A percentile compares a stretch with the other conserved stretches of the same genome.
These are phyloP conservation scores for Bubo blakistoni DNA, from an alignment of 2,113 vertebrate genomes.

Conservation along the genomic window DNA sequence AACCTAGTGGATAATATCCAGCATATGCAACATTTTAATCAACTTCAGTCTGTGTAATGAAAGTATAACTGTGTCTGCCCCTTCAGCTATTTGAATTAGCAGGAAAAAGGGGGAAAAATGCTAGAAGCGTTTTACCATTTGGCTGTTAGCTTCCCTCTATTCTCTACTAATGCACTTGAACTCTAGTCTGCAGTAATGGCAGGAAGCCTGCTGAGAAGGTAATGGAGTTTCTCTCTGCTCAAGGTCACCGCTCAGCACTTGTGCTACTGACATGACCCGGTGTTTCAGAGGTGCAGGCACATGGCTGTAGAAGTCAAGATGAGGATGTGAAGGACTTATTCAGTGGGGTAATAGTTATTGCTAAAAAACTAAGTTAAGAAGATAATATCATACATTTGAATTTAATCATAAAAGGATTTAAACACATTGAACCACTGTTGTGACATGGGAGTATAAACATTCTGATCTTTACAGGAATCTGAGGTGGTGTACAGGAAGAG, in stretches of 20 bases:
- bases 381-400: background rate
- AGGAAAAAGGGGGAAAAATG: background rate
- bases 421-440: background rate
- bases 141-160: background rate
- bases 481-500: background rate
- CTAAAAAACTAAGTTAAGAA: background rate
- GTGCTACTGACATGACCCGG: background rate
- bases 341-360: background rate
- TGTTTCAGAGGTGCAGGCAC: background rate
- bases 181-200: background rate
- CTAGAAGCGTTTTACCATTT: background rate
- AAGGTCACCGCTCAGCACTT: background rate
- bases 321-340: background rate
- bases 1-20: background rate
- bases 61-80: background rate
- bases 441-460: accelerated
- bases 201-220: background rate
- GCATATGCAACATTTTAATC: background rate
- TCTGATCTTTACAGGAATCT: background rate
- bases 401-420: background rate
- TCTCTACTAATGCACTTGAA: conserved; percentile 31
- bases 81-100: background rate
- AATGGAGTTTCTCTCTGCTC: conserved; percentile 9
- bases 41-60: background rate
- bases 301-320: background rate